A percentile compares a stretch with the other conserved stretches of the same genome.
Conservation (phyloP, 2,888 invertebrate species). For the Hoplodrina blanda region DNA sequence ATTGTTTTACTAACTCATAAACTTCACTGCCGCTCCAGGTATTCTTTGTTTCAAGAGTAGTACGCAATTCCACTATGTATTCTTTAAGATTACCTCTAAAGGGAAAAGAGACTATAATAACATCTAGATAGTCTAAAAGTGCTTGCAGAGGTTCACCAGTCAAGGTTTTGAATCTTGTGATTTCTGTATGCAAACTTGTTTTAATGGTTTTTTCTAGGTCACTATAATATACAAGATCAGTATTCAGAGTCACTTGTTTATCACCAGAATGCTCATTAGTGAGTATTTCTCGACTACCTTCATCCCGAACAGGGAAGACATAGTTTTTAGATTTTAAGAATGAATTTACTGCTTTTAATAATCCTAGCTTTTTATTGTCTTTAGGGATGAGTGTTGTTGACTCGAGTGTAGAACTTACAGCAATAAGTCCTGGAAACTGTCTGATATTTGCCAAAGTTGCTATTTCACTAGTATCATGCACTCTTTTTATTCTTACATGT, state of each 20-base stretch:
- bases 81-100: conserved; percentile 92
- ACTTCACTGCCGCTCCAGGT: conserved; percentile 91
- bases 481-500: conserved; percentile 90
- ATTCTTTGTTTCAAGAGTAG: conserved; percentile 85
- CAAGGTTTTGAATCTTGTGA: conserved; percentile 93
- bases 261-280: conserved; percentile 69
- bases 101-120: conserved; percentile 95
- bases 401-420: conserved; percentile 81
- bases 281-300: conserved; percentile 65
- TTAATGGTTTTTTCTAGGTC: conserved; percentile 97
- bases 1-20: conserved; percentile 87
- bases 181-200: conserved; percentile 95
- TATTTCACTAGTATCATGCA: conserved; percentile 90
- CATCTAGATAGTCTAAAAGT: conserved; percentile 93
- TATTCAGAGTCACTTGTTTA: conserved; percentile 59
- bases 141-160: conserved; percentile 93
- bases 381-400: conserved; percentile 81
- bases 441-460: conserved; percentile 83
- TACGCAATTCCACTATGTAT: conserved; percentile 92
- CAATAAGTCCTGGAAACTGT: conserved; percentile 90
- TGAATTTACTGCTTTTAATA: conserved; percentile 88
- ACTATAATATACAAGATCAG: conserved; percentile 94
- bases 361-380: conserved; percentile 81
- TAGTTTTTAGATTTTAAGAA: conserved; percentile 88
- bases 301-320: conserved; percentile 77